Conservation (phyloP, 2,113 vertebrate species). For the Chunga burmeisteri region DNA sequence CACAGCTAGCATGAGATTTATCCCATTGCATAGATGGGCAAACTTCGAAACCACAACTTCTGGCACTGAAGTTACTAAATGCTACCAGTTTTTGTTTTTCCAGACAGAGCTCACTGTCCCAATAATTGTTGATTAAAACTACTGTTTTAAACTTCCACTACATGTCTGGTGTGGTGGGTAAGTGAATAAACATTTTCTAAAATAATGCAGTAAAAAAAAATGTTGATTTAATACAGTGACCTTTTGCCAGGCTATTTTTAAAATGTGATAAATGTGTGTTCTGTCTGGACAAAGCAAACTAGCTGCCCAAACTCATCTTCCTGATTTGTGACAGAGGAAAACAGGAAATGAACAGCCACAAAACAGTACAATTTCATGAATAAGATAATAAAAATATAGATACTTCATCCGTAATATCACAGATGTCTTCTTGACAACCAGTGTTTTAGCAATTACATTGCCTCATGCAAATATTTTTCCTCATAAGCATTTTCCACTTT, state of each 20-base stretch:
- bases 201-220: background rate
- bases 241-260: constrained; percentile 24
- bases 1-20: background rate
- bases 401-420: background rate
- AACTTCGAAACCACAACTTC: background rate
- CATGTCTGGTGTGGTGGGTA: background rate
- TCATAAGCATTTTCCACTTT: constrained; percentile 28
- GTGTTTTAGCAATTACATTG: constrained; percentile 47
- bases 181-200: background rate
- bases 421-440: constrained; percentile 54
- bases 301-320: constrained; percentile 33
- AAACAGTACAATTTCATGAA: constrained; percentile 62
- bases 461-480: constrained; percentile 41
- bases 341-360: constrained; percentile 54
- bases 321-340: constrained; percentile 44
- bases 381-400: constrained; percentile 65
- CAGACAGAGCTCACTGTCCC: background rate
- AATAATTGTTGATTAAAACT: background rate
- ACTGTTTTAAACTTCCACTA: background rate
- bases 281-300: constrained; percentile 20
- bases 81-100: background rate
- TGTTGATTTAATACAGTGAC: constrained; percentile 23
- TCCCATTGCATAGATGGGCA: accelerated
- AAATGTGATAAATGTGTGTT: constrained; percentile 53
- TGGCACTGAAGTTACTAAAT: background rate